Evolutionary conservation across 1,140 invertebrate species (phyloP), one percentile per base, ranked within the genome.

Genomic region (Macrocentrus cingulum): DNA sequence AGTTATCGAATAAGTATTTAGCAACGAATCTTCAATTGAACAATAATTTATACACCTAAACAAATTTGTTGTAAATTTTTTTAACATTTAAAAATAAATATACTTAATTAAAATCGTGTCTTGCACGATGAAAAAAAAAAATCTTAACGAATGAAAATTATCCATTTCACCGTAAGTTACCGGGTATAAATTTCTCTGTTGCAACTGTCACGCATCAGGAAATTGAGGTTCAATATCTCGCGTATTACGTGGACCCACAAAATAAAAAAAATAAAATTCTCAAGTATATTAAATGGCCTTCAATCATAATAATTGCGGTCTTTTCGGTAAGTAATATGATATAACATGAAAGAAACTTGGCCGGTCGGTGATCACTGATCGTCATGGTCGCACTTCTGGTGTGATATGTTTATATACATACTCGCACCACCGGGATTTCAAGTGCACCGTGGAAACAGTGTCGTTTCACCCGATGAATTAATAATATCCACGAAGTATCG

Each of bases 231-330:
- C 15, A 18, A 44, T 44, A 8, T 7, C 42, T 19, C 42, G 11
- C 11, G 3, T 4, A 18, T 11, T 44, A 19, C 8, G 22, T 19
- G 8, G 16, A 13, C 2, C 25, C 4, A 29, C n/a, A 16, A 15
- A 32, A 13, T 36, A 18, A 37, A 51, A 51, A 51, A 51, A 51
- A 32, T 37, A n/a, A 34, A 34, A 51, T 51, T 15, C 13, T 16
- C 23, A 36, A 20, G 32, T 34, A 51, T 51, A 51, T 51, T 51
- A 51, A 51, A 51, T 39, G 32, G 19, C 19, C 36, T 50, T 66
- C 60, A 57, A 69, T 67, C 56, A 66, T 66, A 65, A 67, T 69
- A 63, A 70, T 70, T 69, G 66, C 58, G 59, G 61, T 59, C 59
- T 65, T 67, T 70, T 66, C 59, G 62, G 56, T 25, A 50, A 64